Evolutionary conservation across 2,888 invertebrate genomes (phyloP).

Genomic region (Spialia ferax): DNA sequence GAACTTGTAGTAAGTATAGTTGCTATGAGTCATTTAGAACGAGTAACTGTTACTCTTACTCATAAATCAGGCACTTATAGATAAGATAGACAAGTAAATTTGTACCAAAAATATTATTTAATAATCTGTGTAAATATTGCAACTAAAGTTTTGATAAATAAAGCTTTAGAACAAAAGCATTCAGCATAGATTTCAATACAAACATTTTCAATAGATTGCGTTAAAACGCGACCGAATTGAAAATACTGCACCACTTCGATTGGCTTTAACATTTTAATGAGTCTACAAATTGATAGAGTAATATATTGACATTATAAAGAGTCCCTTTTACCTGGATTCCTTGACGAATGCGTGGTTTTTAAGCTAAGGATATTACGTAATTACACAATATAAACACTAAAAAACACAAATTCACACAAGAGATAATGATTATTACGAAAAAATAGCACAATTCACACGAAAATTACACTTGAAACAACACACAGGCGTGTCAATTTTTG

Average conservation of each 20-base stretch:
- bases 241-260: slow-evolving; percentile 34
- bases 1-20: too few species aligned
- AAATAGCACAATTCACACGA: slow-evolving; percentile 31
- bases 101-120: background rate
- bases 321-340: slow-evolving; percentile 50
- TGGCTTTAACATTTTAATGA: slow-evolving; percentile 11
- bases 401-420: slow-evolving; percentile 21
- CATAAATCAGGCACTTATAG: background rate
- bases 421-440: background rate
- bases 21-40: background rate
- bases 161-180: background rate
- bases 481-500: slow-evolving; percentile 42
- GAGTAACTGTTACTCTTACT: background rate
- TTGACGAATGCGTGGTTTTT: slow-evolving; percentile 13
- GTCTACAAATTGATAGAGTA: slow-evolving; percentile 43
- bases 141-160: background rate
- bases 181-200: slow-evolving; percentile 14
- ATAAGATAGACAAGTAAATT: background rate
- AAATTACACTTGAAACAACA: slow-evolving; percentile 37
- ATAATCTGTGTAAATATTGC: background rate
- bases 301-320: slow-evolving; percentile 50
- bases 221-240: slow-evolving; percentile 36
- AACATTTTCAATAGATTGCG: slow-evolving; percentile 4
- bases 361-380: background rate
- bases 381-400: slow-evolving; percentile 15